Evolutionary conservation across 2,797 vertebrate genomes (phyloP).

Genomic region (Lates japonicus): DNA sequence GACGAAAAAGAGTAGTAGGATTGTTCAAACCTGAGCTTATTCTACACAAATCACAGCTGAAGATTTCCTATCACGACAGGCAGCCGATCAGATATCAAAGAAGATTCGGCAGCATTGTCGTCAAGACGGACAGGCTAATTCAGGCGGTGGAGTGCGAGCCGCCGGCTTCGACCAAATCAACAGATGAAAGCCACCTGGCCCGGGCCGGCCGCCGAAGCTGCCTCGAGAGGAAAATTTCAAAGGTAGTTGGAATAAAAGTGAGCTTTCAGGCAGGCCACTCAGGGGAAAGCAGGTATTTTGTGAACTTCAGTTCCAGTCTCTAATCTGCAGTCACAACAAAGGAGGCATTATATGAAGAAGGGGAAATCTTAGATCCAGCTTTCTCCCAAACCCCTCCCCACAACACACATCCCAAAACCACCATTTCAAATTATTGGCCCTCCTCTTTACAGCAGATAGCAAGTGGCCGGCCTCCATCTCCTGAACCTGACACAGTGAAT

Average conservation of each 20-base stretch:
- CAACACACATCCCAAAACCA: slow-evolving; percentile 31
- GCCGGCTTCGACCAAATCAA: slow-evolving; percentile 38
- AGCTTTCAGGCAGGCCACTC: slow-evolving; percentile 86
- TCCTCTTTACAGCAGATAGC: slow-evolving; percentile 68
- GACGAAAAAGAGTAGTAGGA: background rate
- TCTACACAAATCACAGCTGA: slow-evolving; percentile 20
- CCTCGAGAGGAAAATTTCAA: slow-evolving; percentile 78
- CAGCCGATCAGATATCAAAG: slow-evolving; percentile 64
- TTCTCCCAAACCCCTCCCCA: slow-evolving; percentile 13
- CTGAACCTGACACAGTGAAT: slow-evolving; percentile 30
- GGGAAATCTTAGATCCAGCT: slow-evolving; percentile 67
- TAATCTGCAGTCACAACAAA: slow-evolving; percentile 81
- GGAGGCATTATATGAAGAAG: slow-evolving; percentile 63
- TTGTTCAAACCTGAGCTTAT: background rate
- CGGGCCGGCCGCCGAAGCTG: slow-evolving; percentile 18
- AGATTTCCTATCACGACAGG: slow-evolving; percentile 32
- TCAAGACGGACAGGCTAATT: slow-evolving; percentile 67
- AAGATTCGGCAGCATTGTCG: slow-evolving; percentile 47
- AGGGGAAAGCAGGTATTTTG: slow-evolving; percentile 74
- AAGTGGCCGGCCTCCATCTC: slow-evolving; percentile 2
- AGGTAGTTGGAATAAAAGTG: slow-evolving; percentile 82
- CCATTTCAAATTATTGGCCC: slow-evolving; percentile 78
- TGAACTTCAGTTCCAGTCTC: slow-evolving; percentile 82
- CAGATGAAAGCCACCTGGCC: slow-evolving; percentile 83
- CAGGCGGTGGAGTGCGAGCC: slow-evolving; percentile 25